phyloP scores from a whole-genome alignment of 2,113 vertebrate genomes.

The Pungitius pungitius region DNA sequence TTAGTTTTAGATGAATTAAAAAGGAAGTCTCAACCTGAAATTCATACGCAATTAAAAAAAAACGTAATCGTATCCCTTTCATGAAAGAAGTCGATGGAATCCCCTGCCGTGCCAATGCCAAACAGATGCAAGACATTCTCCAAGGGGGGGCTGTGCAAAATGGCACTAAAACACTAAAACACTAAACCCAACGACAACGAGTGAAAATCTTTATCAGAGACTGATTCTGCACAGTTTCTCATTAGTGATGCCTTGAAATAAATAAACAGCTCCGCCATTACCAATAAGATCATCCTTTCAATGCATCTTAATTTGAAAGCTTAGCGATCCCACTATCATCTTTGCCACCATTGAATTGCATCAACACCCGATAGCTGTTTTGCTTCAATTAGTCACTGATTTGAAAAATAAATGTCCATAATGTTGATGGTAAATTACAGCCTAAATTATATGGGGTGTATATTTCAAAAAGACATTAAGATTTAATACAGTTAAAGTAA shows the following conservation, averaged over 20 bases:
- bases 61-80: neutral
- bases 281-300: slow-evolving; percentile 23
- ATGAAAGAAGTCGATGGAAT: slow-evolving; percentile 13
- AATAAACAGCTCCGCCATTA: slow-evolving; percentile 38
- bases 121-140: slow-evolving; percentile 19
- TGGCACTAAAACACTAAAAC: slow-evolving; percentile 6
- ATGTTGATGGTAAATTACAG: neutral
- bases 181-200: slow-evolving; percentile 39
- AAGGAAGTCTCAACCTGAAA: neutral
- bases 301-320: slow-evolving; percentile 40
- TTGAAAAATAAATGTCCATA: neutral
- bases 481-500: neutral
- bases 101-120: slow-evolving; percentile 26
- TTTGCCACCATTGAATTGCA: slow-evolving; percentile 18
- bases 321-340: slow-evolving; percentile 14
- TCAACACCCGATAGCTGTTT: slow-evolving; percentile 26
- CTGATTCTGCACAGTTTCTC: slow-evolving; percentile 48
- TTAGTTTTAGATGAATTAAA: neutral
- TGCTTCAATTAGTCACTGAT: slow-evolving; percentile 14
- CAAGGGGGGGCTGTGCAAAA: slow-evolving; percentile 19
- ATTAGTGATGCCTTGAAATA: slow-evolving; percentile 45
- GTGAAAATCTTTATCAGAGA: slow-evolving; percentile 38
- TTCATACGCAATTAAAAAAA: neutral
- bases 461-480: neutral
- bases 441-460: neutral